phyloP scores from a whole-genome alignment of 2,888 invertebrate genomes.

The Drosophila siamana region DNA sequence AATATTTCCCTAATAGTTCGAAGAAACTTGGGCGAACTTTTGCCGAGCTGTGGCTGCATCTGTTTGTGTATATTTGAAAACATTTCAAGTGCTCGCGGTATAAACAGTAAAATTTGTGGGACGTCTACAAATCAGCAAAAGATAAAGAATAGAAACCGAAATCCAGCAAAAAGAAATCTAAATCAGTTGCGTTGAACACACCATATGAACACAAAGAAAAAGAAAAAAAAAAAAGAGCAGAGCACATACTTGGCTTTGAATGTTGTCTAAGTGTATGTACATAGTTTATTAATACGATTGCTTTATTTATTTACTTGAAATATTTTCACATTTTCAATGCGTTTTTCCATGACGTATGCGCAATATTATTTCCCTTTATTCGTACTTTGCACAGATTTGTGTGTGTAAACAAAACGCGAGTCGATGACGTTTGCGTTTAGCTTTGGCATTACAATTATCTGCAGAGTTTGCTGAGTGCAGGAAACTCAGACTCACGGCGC shows the following conservation, averaged over 20 bases:
- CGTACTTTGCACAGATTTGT: constrained; percentile 36
- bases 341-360: constrained; percentile 68
- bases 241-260: constrained; percentile 14
- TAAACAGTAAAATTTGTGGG: constrained; percentile 54
- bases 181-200: constrained; percentile 3
- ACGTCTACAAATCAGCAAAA: constrained; percentile 15
- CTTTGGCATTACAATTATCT: constrained; percentile 23
- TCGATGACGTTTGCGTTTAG: constrained; percentile 39
- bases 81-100: constrained; percentile 66
- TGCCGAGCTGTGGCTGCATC: constrained; percentile 18
- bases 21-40: not conserved
- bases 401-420: constrained; percentile 36
- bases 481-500: constrained; percentile 5
- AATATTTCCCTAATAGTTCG: not conserved
- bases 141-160: constrained; percentile 26
- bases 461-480: constrained; percentile 8
- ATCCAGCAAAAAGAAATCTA: constrained; percentile 39
- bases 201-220: not conserved
- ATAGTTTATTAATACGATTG: constrained; percentile 56
- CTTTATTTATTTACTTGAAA: constrained; percentile 65
- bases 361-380: constrained; percentile 28
- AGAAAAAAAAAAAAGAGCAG: not conserved
- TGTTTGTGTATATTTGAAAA: constrained; percentile 46
- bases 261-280: constrained; percentile 23
- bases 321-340: constrained; percentile 62